Base-by-base conservation (phyloP, 1,140 invertebrate species). In the Tetramorium simillimum region DNA sequence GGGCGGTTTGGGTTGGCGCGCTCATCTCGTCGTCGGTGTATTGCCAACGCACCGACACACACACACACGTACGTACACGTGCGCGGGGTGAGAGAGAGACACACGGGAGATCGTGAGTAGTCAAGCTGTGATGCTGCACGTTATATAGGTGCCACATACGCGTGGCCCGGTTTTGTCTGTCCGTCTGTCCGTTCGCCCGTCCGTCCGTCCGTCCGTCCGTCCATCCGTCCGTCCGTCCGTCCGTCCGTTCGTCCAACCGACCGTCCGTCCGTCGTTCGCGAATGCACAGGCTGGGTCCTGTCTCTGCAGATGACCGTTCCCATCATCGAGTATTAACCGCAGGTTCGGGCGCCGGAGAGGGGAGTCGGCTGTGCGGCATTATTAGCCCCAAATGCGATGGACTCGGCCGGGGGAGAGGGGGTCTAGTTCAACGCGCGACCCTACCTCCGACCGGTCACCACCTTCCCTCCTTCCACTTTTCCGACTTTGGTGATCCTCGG, bases 261-360 rank as follows among this genome's bases (percentile, higher is more conserved):
- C 86, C 80, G 88, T 86, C 81, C 86, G 82, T 88, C 88, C 89
- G 86, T 90, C 90, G 86, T 89, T 92, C 92, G 90, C 92, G 93
- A 94, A 94, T 94, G 93, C 92, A 93, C 91, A 92, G 92, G 89
- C 92, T 90, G 92, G 91, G 91, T 94, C 90, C 93, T 95, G 94
- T 95, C 94, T 95, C 95, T 95, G 95, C 95, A 95, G 94, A 95
- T 95, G 95, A 95, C 95, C 94, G 95, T 95, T 95, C 95, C 94
- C 94, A 95, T 95, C 95, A 95, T 95, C 94, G 95, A 95, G 94
- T 95, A 95, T 95, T 95, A 95, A 95, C 95, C 95, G 94, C 95
- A 95, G 94, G 88, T 93, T 90, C 93, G 93, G 93, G 92, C 58
- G 75, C 92, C 92, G 86, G 85, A 86, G 86, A 92, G 88, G 84